Evolutionary conservation across 2,797 vertebrate genomes (phyloP).

Genomic region (Triplophysa bombifrons): DNA sequence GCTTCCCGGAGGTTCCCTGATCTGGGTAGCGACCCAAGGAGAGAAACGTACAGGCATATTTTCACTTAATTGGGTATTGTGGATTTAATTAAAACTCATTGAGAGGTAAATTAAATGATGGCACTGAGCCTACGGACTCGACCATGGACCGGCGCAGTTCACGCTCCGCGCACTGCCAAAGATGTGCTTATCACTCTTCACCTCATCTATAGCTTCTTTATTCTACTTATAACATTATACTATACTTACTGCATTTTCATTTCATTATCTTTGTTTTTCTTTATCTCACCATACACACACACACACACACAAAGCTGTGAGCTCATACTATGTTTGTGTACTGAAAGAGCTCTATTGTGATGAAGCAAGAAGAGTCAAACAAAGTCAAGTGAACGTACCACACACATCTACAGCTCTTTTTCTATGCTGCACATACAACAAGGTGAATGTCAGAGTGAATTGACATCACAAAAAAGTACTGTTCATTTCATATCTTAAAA

Average conservation of each 20-base stretch:
- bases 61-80: slow-evolving; percentile 45
- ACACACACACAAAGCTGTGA: slow-evolving; percentile 1
- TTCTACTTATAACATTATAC: slow-evolving; percentile 13
- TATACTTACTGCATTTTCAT: slow-evolving; percentile 4
- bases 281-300: slow-evolving; percentile 1
- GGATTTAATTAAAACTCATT: slow-evolving; percentile 47
- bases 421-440: background rate
- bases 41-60: slow-evolving; percentile 16
- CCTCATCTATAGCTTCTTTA: slow-evolving; percentile 39
- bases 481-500: too few species aligned
- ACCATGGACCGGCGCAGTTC: slow-evolving; percentile 1
- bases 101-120: slow-evolving; percentile 37
- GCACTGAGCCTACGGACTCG: slow-evolving; percentile 36
- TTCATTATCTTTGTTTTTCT: slow-evolving; percentile 1
- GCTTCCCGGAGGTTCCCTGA: slow-evolving; percentile 1
- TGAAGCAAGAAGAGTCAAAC: background rate
- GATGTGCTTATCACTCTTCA: slow-evolving; percentile 27
- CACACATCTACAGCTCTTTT: background rate
- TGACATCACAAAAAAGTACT: too few species aligned
- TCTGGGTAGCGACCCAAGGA: slow-evolving; percentile 9
- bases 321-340: background rate
- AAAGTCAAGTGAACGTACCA: background rate
- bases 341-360: slow-evolving; percentile 8
- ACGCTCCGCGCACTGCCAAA: slow-evolving; percentile 5
- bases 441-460: too few species aligned